These are phyloP conservation scores for Sebastiscus albofasciatus DNA, from an alignment of 2,797 vertebrate genomes.

Conservation along the genomic window DNA sequence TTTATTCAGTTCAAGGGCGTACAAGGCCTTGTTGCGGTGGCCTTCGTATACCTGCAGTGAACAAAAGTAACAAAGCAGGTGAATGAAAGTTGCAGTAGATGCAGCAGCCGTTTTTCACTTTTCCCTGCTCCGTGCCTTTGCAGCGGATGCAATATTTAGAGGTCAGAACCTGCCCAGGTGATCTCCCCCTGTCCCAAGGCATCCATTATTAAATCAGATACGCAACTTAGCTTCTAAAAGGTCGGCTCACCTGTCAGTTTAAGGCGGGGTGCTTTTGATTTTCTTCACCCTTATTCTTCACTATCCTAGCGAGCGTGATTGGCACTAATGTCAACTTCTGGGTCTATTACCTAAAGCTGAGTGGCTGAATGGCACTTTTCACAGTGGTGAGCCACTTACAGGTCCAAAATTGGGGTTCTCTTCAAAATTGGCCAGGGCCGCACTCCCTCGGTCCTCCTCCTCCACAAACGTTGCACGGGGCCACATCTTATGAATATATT, in stretches of 20 bases:
- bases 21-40: constrained; percentile 1
- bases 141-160: constrained; percentile 69
- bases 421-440: constrained; percentile 31
- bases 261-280: constrained; percentile 42
- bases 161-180: constrained; percentile 48
- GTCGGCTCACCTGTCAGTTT: constrained; percentile 69
- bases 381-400: constrained; percentile 36
- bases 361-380: constrained; percentile 49
- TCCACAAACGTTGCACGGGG: constrained; percentile 22
- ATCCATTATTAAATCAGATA: constrained; percentile 73
- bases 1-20: constrained; percentile 32
- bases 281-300: constrained; percentile 38
- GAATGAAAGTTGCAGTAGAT: constrained; percentile 34
- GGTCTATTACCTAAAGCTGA: constrained; percentile 56
- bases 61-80: constrained; percentile 17
- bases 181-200: constrained; percentile 41
- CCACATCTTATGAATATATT: constrained; percentile 53
- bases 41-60: background rate
- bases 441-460: background rate
- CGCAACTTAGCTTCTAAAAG: constrained; percentile 67
- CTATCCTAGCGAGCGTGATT: constrained; percentile 30
- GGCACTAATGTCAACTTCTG: constrained; percentile 57
- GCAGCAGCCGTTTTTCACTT: constrained; percentile 20
- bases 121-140: constrained; percentile 19
- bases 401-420: constrained; percentile 35